phyloP scores from a whole-genome alignment of 2,113 vertebrate species.

The Nothocercus julius region DNA sequence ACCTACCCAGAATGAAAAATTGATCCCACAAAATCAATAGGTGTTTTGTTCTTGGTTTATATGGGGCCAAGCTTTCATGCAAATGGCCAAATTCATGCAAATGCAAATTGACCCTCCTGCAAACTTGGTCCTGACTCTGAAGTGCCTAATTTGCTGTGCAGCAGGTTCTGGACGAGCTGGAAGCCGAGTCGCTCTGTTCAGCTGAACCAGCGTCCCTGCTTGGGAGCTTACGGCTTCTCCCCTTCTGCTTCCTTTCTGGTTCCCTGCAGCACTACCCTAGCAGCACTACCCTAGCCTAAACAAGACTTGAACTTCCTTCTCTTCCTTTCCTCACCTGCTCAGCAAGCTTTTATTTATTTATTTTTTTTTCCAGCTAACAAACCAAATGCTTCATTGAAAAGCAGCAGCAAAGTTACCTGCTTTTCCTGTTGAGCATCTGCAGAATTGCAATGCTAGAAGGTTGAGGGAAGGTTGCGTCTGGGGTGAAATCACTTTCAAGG shows the following conservation, averaged over 20 bases:
- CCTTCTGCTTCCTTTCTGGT: neutral
- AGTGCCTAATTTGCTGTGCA: neutral
- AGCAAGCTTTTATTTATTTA: neutral
- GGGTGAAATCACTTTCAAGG: neutral
- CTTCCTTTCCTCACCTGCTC: neutral
- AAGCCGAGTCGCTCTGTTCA: neutral
- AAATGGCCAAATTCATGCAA: neutral
- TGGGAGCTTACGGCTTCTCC: neutral
- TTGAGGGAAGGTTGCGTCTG: neutral
- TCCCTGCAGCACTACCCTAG: neutral
- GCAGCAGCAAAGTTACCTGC: neutral
- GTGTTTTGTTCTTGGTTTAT: neutral
- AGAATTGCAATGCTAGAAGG: neutral
- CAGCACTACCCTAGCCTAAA: neutral
- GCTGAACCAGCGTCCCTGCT: accelerated
- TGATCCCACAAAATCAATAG: neutral
- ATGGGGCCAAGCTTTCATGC: neutral
- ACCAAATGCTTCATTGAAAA: neutral
- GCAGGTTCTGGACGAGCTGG: neutral
- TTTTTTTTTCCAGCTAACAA: neutral
- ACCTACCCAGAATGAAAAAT: neutral
- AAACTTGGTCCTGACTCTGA: neutral
- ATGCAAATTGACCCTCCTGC: neutral
- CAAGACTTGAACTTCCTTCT: neutral
- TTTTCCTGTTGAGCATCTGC: neutral